These are phyloP conservation scores for Sclerodermus sp. DNA, from an alignment of 2,888 invertebrate species.

Conservation along the genomic window DNA sequence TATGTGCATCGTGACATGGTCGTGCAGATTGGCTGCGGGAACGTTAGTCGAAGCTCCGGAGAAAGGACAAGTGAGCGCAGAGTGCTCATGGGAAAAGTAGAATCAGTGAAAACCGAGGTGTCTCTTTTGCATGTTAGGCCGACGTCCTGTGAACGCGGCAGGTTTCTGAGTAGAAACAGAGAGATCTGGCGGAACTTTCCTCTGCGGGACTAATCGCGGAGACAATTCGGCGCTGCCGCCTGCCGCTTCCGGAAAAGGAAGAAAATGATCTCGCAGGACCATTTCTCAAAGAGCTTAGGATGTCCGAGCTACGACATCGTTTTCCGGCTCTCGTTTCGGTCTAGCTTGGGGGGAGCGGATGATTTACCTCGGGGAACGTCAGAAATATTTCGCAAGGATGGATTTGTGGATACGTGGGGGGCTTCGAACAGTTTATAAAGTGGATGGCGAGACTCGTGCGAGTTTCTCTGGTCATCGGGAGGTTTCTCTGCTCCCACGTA, in stretches of 20 bases:
- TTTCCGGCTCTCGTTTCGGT: background rate
- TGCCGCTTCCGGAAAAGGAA: conserved; percentile 2
- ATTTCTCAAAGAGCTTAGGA: conserved; percentile 23
- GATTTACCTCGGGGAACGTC: conserved; percentile 11
- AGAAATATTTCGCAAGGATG: conserved; percentile 5
- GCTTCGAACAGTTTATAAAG: background rate
- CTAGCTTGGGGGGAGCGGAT: conserved; percentile 3
- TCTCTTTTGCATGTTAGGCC: too few relatives aligned
- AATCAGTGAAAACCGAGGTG: too few relatives aligned
- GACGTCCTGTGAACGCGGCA: too few relatives aligned
- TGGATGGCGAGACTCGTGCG: conserved; percentile 2
- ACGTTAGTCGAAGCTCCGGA: too few relatives aligned
- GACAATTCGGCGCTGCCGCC: too few relatives aligned
- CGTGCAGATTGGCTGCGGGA: background rate
- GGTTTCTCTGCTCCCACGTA: background rate
- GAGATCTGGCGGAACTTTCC: too few relatives aligned
- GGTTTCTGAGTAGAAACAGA: too few relatives aligned
- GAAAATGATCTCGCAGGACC: conserved; percentile 13
- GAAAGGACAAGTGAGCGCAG: too few relatives aligned
- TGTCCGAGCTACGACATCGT: conserved; percentile 10
- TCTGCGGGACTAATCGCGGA: too few relatives aligned
- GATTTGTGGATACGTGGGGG: background rate
- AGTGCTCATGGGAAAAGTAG: too few relatives aligned
- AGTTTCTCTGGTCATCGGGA: conserved; percentile 13
- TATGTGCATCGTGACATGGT: background rate